phyloP scores from a whole-genome alignment of 92 coral and sea anemone species.

The Virgularia gustaviana region DNA sequence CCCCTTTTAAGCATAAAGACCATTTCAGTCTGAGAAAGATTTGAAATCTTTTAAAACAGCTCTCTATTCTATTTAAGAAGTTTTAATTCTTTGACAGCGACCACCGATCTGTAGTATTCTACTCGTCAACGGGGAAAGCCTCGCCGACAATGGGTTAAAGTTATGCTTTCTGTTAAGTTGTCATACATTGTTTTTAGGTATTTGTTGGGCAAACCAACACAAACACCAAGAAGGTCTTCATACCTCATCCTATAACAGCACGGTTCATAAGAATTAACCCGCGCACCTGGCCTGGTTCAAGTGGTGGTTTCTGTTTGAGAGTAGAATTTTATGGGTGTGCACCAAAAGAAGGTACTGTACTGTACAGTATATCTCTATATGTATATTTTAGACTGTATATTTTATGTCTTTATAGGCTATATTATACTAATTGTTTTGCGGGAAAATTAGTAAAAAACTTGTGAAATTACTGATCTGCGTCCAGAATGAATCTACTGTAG shows the following conservation, averaged over 20 bases:
- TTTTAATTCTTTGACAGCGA: too few species aligned
- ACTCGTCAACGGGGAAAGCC: too few species aligned
- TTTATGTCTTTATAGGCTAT: background rate
- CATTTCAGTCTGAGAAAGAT: too few species aligned
- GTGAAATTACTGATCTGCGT: background rate
- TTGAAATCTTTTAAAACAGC: too few species aligned
- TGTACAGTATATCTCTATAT: background rate
- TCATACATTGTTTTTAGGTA: too few species aligned
- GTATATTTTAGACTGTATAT: background rate
- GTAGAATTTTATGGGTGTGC: constrained; percentile 85
- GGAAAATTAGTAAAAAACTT: too few species aligned
- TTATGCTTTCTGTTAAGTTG: too few species aligned
- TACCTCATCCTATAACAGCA: constrained; percentile 68
- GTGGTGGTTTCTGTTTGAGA: constrained; percentile 42
- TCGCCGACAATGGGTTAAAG: too few species aligned
- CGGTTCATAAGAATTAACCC: constrained; percentile 68
- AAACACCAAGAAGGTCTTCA: background rate
- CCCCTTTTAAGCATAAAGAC: too few species aligned
- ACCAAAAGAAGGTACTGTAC: constrained; percentile 72
- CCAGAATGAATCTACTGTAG: background rate
- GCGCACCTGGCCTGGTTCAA: background rate
- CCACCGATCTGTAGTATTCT: too few species aligned
- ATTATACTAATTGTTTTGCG: background rate
- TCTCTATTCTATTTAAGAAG: too few species aligned
- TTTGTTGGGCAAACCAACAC: constrained; percentile 48